phyloP scores from a whole-genome alignment of 1,140 invertebrate species.

The Maconellicoccus hirsutus region DNA sequence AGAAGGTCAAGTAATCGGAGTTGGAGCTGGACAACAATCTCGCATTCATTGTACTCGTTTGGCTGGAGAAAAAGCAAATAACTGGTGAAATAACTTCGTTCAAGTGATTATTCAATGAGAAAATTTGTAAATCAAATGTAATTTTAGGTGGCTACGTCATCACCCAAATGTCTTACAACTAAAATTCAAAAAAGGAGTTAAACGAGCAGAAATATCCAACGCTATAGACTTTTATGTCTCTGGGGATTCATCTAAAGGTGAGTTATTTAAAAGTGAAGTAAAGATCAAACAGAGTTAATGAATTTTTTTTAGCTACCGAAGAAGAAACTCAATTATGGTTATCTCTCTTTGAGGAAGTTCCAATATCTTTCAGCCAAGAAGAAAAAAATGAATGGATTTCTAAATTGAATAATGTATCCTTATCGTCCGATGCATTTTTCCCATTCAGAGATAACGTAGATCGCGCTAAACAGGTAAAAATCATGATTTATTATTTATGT shows the following conservation, averaged over 20 bases:
- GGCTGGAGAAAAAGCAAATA: slow-evolving; percentile 94
- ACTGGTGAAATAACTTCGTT: slow-evolving; percentile 51
- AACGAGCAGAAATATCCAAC: slow-evolving; percentile 87
- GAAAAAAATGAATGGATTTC: slow-evolving; percentile 71
- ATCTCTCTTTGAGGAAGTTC: slow-evolving; percentile 59
- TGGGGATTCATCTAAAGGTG: slow-evolving; percentile 62
- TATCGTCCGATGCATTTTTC: slow-evolving; percentile 98
- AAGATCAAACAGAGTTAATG: slow-evolving; percentile 26
- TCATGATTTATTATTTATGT: neutral
- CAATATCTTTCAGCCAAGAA: slow-evolving; percentile 48
- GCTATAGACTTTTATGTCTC: slow-evolving; percentile 92
- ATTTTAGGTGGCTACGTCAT: slow-evolving; percentile 69
- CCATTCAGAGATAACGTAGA: slow-evolving; percentile 97
- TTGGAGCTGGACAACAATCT: slow-evolving; percentile 95
- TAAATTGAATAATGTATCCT: slow-evolving; percentile 67
- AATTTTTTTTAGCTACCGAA: slow-evolving; percentile 43
- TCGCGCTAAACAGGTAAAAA: slow-evolving; percentile 68
- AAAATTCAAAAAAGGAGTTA: slow-evolving; percentile 80
- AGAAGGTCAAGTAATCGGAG: slow-evolving; percentile 88
- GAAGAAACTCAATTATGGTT: slow-evolving; percentile 56
- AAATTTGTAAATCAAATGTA: slow-evolving; percentile 24
- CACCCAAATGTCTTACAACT: slow-evolving; percentile 76
- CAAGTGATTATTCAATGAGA: neutral
- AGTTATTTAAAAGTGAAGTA: neutral
- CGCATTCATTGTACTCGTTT: slow-evolving; percentile 94